Evolutionary conservation across 2,113 vertebrate genomes (phyloP), one percentile per base, ranked within the genome.

Genomic region (Silurus asotus): DNA sequence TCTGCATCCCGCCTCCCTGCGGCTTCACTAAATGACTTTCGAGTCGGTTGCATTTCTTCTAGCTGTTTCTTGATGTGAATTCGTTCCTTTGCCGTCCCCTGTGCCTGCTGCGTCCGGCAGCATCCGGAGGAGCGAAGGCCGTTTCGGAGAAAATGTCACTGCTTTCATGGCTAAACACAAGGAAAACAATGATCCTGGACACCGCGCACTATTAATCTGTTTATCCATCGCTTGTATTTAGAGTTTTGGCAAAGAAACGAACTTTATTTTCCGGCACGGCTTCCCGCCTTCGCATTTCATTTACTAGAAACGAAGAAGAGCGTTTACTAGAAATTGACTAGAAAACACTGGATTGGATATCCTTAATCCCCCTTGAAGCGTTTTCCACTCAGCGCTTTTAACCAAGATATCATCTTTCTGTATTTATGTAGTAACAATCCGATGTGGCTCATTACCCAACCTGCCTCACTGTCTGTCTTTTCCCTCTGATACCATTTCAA

Each of bases 71-170:
- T 88, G 91, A 92, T 89, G 90, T 89, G 79, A 91, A 86, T 69
- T 23, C 48, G n/a, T 59, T 87, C 77, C 25, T 83, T 37, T 19
- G 15, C 25, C 15, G 49, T 59, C 49, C 77, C 75, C 53, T 69
- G 88, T 90, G 89, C 91, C 91, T 79, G 91, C 91, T 82, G 91
- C 83, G 89, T 90, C 90, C 89, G 89, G 91, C 90, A 87, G 80
- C 90, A 80, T 93, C 87, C 88, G 88, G 90, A 90, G 61, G 65
- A 67, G 88, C 53, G 72, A 78, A 79, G 78, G 86, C 88, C 82
- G 90, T 93, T 94, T 94, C 93, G 90, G 90, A 88, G 87, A 93
- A 93, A 93, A 95, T 93, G 93, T 93, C 93, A 94, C 83, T 75
- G 89, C 91, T 92, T 94, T 94, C 92, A 92, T 93, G 93, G 92